These are phyloP conservation scores for Vulpes ferrilata DNA, from an alignment of 2,113 vertebrate genomes.

Conservation along the genomic window DNA sequence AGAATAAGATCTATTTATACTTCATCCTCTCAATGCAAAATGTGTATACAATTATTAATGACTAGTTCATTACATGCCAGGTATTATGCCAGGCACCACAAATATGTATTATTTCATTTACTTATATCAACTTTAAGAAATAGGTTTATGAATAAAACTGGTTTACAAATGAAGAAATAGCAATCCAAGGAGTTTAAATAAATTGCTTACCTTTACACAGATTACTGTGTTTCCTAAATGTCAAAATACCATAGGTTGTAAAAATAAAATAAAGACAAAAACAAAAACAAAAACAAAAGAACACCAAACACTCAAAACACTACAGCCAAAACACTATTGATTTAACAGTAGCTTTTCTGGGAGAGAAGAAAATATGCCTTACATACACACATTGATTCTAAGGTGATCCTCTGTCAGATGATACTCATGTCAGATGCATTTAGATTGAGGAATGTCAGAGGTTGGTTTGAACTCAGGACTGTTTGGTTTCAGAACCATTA, in stretches of 20 bases:
- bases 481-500: background rate
- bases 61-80: background rate
- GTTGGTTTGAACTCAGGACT: background rate
- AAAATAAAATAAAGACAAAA: background rate
- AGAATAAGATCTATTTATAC: constrained; percentile 19
- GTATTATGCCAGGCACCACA: background rate
- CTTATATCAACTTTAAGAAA: constrained; percentile 23
- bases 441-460: background rate
- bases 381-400: background rate
- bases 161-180: background rate
- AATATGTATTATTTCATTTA: constrained; percentile 2
- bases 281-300: background rate
- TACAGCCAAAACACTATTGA: background rate
- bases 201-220: background rate
- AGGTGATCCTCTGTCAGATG: background rate
- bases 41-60: constrained; percentile 30
- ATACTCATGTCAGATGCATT: background rate
- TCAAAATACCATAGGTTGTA: background rate
- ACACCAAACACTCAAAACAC: background rate
- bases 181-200: background rate
- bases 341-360: background rate
- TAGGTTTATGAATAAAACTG: background rate
- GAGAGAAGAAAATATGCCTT: background rate
- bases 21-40: constrained; percentile 23
- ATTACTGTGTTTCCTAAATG: background rate